phyloP scores from a whole-genome alignment of 1,140 invertebrate genomes.

The Dinothrombium tinctorium region DNA sequence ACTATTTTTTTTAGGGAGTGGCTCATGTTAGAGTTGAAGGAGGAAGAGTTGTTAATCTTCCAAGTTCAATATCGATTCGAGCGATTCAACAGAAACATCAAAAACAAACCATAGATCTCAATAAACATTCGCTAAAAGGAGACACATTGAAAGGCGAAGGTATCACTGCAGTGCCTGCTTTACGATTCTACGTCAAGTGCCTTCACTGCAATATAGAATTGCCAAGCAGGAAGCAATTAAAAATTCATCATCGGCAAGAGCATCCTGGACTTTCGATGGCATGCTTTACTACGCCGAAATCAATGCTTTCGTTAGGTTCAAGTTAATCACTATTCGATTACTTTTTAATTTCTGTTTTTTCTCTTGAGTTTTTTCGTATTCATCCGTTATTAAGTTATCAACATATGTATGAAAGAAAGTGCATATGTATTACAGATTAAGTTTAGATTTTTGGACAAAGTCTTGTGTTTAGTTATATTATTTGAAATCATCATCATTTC shows the following conservation, averaged over 20 bases:
- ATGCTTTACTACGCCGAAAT: background rate
- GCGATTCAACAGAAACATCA: background rate
- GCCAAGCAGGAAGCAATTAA: background rate
- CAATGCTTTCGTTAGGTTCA: too few relatives aligned
- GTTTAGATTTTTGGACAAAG: too few relatives aligned
- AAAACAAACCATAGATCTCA: background rate
- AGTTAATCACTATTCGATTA: too few relatives aligned
- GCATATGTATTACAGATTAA: too few relatives aligned
- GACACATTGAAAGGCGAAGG: background rate
- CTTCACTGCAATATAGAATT: slow-evolving; percentile 1
- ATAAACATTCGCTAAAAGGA: background rate
- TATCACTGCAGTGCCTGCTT: background rate
- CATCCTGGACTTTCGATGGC: background rate
- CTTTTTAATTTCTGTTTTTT: too few relatives aligned
- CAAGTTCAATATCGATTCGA: slow-evolving; percentile 1
- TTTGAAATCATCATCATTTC: too few relatives aligned
- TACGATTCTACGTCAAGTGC: slow-evolving; percentile 3
- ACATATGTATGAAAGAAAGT: too few relatives aligned
- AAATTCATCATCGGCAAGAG: slow-evolving; percentile 1
- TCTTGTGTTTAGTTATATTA: too few relatives aligned
- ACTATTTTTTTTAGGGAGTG: too few relatives aligned
- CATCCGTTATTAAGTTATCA: too few relatives aligned
- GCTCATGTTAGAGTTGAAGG: slow-evolving; percentile 7
- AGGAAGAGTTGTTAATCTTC: slow-evolving; percentile 5
- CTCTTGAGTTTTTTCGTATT: too few relatives aligned